Evolutionary conservation across 2,797 vertebrate genomes (phyloP).

Genomic region (Clarias laeviceps): DNA sequence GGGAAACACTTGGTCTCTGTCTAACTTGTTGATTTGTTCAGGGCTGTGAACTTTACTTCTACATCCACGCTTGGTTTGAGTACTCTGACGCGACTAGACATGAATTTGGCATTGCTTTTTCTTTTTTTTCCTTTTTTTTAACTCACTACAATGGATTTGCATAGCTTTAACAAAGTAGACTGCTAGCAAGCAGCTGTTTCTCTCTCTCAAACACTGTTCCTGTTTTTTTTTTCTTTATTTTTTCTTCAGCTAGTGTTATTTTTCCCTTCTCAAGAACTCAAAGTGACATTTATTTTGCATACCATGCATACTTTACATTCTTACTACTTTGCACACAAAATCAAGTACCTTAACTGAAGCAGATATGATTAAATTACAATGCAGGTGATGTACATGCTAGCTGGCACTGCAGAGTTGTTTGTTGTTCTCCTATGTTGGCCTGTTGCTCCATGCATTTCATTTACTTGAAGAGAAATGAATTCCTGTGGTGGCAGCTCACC

Average conservation of each 20-base stretch:
- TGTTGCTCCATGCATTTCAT: slow-evolving; percentile 60
- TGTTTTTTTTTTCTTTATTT: not conserved
- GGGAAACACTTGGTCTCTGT: not conserved
- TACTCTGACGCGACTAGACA: not conserved
- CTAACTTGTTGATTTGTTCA: not conserved
- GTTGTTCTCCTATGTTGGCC: not conserved
- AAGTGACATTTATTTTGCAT: not conserved
- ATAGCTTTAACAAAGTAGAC: slow-evolving; percentile 13
- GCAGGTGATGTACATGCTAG: not conserved
- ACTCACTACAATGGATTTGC: not conserved
- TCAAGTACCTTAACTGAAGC: not conserved
- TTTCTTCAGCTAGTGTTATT: not conserved
- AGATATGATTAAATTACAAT: not conserved
- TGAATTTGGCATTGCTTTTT: not conserved
- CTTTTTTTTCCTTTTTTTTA: not conserved
- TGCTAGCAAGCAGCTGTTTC: slow-evolving; percentile 9
- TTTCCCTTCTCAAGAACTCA: not conserved
- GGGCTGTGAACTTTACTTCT: not conserved
- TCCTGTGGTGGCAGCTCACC: slow-evolving; percentile 70
- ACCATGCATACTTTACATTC: not conserved
- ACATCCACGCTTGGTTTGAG: not conserved
- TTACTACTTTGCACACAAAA: not conserved
- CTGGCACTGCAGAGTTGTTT: not conserved
- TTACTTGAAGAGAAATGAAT: slow-evolving; percentile 66
- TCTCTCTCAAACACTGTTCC: not conserved